Evolutionary conservation across 2,113 vertebrate genomes (phyloP), one percentile per base, ranked within the genome.

Genomic region (Drymodes brunneopygia): DNA sequence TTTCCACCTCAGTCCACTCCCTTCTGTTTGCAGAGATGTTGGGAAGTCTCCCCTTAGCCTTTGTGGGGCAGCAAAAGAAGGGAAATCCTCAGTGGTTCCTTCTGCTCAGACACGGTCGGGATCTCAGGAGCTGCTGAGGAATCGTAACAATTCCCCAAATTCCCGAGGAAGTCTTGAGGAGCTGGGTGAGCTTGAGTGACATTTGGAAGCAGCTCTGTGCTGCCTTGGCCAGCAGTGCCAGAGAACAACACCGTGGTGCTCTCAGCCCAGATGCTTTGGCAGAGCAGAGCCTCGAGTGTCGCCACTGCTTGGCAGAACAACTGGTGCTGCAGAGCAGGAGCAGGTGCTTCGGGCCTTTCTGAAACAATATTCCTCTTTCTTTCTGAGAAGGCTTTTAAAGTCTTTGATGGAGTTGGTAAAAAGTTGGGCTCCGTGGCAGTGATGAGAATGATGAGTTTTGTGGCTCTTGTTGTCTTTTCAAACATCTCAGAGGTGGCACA

Each of bases 251-350:
- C 92, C 50, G 2, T 66, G 53, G 33, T 88, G 88, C 94, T 88
- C 61, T 83, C 94, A 88, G 10, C 66, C 90, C 95, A 94, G 95
- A 86, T 93, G 96, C 96, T 96, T 73, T 95, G 96, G 95, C 96
- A 94, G 24, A 53, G 73, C 88, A 16, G 45, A 80, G 73, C 67
- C 90, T 88, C 71, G 42, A 69, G 92, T 77, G 66, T 88, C 83
- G 31, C 92, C 85, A 10, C 85, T 82, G 96, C 95, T 93, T 95
- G 95, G 95, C 90, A 90, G 73, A 73, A 62, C 66, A 81, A 60
- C 54, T 65, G 90, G 77, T 82, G 82, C 90, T 86, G 77, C 88
- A 86, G 28, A 94, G 40, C 90, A 93, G 86, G 77, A 97, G 90
- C 95, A 95, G 92, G 92, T 94, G 95, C 36, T 50, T 50, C 36